phyloP scores from a whole-genome alignment of 1,140 invertebrate species.

The Drosophila arawakana region DNA sequence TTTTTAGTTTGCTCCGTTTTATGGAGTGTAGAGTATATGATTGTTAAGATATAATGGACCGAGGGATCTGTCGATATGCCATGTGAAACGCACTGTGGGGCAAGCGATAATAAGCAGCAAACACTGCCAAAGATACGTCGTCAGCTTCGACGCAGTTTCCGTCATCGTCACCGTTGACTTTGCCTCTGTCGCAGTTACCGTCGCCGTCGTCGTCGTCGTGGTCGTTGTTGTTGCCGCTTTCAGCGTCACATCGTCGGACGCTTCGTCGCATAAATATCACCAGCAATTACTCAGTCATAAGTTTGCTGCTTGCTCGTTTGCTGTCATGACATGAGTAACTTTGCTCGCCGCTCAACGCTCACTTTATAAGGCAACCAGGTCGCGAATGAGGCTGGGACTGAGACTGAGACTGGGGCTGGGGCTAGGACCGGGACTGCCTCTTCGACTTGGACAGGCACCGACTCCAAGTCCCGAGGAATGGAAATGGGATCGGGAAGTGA shows the following conservation, averaged over 20 bases:
- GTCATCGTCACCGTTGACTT: constrained; percentile 19
- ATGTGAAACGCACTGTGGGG: constrained; percentile 50
- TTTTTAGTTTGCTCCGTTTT: too few species aligned
- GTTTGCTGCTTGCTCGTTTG: constrained; percentile 82
- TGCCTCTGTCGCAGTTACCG: not conserved
- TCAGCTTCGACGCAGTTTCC: constrained; percentile 35
- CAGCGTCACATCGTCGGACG: constrained; percentile 55
- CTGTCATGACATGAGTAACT: constrained; percentile 82
- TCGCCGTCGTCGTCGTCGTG: not conserved
- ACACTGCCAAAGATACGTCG: constrained; percentile 35
- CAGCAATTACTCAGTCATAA: constrained; percentile 84
- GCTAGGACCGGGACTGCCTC: not conserved
- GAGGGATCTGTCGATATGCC: constrained; percentile 58
- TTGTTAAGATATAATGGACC: not conserved
- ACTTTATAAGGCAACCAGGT: constrained; percentile 67
- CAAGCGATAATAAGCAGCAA: constrained; percentile 68
- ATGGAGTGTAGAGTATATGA: not conserved
- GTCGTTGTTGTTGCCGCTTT: not conserved
- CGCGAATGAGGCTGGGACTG: constrained; percentile 1
- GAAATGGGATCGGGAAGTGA: too few species aligned
- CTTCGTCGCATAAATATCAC: constrained; percentile 84
- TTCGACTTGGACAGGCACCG: not conserved
- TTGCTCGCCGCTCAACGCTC: constrained; percentile 53
- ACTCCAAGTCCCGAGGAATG: not conserved
- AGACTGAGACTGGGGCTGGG: not conserved